These are phyloP conservation scores for Enhydra lutris DNA, from an alignment of 2,113 vertebrate species.

Conservation along the genomic window DNA sequence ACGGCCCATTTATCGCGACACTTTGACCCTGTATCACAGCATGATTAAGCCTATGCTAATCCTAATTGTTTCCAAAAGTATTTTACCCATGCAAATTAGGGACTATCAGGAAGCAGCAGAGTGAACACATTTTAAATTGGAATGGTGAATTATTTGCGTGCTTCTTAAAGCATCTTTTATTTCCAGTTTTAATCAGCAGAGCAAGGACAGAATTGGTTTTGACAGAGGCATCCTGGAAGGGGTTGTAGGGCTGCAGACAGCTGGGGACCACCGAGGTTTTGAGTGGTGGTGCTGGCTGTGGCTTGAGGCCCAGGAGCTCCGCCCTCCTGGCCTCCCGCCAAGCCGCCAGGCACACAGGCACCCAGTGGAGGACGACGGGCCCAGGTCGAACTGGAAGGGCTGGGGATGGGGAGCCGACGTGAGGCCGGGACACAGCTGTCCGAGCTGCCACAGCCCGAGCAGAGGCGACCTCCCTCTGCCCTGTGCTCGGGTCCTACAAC, in stretches of 20 bases:
- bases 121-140: slow-evolving; percentile 61
- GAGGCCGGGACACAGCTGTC: background rate
- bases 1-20: slow-evolving; percentile 43
- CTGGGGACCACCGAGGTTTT: background rate
- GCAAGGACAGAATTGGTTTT: slow-evolving; percentile 9
- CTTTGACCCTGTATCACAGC: slow-evolving; percentile 60
- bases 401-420: background rate
- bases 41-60: slow-evolving; percentile 66
- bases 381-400: background rate
- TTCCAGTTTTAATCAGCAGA: background rate
- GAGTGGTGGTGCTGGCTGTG: too few species aligned
- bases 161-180: slow-evolving; percentile 39
- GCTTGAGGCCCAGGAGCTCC: background rate
- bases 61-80: slow-evolving; percentile 68
- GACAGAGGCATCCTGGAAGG: background rate
- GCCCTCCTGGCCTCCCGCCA: fast-evolving
- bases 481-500: fast-evolving
- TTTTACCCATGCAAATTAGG: slow-evolving; percentile 67
- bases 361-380: background rate
- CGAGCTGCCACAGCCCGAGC: background rate
- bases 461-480: background rate
- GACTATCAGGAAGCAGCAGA: slow-evolving; percentile 61
- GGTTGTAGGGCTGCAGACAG: background rate
- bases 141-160: slow-evolving; percentile 53
- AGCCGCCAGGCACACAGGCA: background rate